Evolutionary conservation across 2,888 invertebrate genomes (phyloP).

Genomic region (Conops quadrifasciatus): DNA sequence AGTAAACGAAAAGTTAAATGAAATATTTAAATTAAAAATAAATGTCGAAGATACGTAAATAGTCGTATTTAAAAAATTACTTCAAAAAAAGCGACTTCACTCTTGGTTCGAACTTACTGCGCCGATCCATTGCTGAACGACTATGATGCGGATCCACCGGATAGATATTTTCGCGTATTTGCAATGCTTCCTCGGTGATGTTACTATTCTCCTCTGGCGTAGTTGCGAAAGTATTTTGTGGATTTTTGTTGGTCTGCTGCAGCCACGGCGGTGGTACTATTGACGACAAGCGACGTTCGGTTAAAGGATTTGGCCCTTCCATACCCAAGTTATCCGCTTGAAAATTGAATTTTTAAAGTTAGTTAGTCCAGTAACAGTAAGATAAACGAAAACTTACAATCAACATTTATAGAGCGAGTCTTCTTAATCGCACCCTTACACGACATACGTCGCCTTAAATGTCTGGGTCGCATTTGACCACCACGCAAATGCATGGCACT

Average conservation of each 20-base stretch:
- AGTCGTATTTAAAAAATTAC: constrained; percentile 23
- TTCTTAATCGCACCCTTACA: constrained; percentile 93
- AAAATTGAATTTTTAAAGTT: background rate
- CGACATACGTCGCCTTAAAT: constrained; percentile 79
- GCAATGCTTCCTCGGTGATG: constrained; percentile 39
- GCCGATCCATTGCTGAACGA: constrained; percentile 59
- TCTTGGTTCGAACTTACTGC: constrained; percentile 62
- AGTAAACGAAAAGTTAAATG: constrained; percentile 29
- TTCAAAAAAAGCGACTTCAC: constrained; percentile 45
- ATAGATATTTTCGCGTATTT: constrained; percentile 62
- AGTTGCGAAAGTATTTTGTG: constrained; percentile 57
- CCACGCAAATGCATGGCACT: constrained; percentile 72
- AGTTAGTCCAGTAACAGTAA: background rate
- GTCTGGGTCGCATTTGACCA: constrained; percentile 68
- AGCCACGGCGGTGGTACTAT: constrained; percentile 65
- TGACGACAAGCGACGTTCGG: constrained; percentile 69
- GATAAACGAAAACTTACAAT: constrained; percentile 71
- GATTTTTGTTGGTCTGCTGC: constrained; percentile 59
- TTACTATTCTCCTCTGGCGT: constrained; percentile 57
- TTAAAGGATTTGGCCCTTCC: constrained; percentile 70
- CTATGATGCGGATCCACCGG: constrained; percentile 60
- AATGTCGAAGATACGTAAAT: constrained; percentile 12
- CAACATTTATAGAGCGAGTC: constrained; percentile 91
- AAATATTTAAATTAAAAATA: constrained; percentile 24
- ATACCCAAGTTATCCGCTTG: constrained; percentile 82